phyloP scores from a whole-genome alignment of 2,113 vertebrate species.

The Turnix velox region DNA sequence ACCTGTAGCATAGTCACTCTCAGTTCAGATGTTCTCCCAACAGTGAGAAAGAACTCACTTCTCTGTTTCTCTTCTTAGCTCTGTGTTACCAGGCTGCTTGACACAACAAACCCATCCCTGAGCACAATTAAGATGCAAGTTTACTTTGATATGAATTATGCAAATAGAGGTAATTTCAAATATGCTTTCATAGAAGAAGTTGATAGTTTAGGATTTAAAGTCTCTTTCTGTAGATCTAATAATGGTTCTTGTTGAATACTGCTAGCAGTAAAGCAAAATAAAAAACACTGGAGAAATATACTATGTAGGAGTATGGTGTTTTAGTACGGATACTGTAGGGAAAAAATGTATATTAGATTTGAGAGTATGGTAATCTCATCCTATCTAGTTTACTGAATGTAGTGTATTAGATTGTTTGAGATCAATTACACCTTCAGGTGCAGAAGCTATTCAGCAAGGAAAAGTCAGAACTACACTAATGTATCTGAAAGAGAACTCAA shows the following conservation, averaged over 20 bases:
- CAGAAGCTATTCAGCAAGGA: not conserved
- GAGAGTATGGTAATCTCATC: not conserved
- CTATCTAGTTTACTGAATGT: not conserved
- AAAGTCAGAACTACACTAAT: not conserved
- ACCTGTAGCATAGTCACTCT: not conserved
- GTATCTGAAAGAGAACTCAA: not conserved
- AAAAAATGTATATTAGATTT: not conserved
- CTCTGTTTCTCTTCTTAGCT: conserved; percentile 74
- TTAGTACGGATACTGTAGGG: not conserved
- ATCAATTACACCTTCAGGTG: not conserved
- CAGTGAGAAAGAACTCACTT: not conserved
- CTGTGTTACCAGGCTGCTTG: conserved; percentile 81
- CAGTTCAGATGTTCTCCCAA: not conserved
- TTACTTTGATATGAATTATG: conserved; percentile 89
- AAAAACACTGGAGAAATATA: not conserved
- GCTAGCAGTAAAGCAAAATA: not conserved
- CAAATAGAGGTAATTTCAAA: conserved; percentile 80
- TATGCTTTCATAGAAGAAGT: not conserved
- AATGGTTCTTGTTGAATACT: not conserved
- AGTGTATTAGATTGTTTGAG: not conserved
- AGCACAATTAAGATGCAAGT: conserved; percentile 97
- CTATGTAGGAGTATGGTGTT: not conserved
- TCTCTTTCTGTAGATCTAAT: not conserved
- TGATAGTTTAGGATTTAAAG: not conserved
- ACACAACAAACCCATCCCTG: conserved; percentile 80